These are phyloP conservation scores for human DNA, from an alignment of 2,113 vertebrate species.

Conservation along the genomic window DNA sequence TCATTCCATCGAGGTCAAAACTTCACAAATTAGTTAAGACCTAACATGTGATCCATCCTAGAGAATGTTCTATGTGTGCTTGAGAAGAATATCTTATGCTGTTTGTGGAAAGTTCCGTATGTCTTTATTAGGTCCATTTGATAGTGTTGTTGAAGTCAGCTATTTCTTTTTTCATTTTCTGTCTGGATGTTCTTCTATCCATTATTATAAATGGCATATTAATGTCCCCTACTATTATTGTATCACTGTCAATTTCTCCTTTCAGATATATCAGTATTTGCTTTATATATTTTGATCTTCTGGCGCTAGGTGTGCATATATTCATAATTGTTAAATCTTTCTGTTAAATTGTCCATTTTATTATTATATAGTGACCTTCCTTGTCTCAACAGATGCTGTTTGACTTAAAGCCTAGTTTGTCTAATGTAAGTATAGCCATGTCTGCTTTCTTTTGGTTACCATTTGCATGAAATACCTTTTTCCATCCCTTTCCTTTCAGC, in stretches of 20 bases:
- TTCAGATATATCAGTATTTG: neutral
- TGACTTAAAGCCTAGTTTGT: neutral
- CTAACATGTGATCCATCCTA: neutral
- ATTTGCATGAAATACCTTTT: neutral
- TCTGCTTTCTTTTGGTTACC: neutral
- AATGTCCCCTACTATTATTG: neutral
- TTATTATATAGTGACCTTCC: neutral
- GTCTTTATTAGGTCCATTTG: neutral
- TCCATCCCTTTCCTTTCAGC: neutral
- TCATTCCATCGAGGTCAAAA: neutral
- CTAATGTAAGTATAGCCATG: neutral
- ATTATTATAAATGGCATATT: neutral
- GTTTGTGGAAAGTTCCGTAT: neutral
- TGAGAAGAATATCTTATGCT: neutral
- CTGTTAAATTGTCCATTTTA: neutral
- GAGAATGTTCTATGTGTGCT: neutral
- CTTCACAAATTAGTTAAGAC: neutral
- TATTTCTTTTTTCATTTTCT: neutral
- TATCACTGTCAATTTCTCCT: neutral
- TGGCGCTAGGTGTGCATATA: neutral
- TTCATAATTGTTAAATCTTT: neutral
- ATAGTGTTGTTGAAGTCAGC: neutral
- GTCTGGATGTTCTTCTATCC: neutral
- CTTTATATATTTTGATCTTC: neutral
- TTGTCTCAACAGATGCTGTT: neutral